Evolutionary conservation across 2,888 invertebrate species (phyloP), one percentile per base, ranked within the genome.

Genomic region (Argyresthia goedartella): DNA sequence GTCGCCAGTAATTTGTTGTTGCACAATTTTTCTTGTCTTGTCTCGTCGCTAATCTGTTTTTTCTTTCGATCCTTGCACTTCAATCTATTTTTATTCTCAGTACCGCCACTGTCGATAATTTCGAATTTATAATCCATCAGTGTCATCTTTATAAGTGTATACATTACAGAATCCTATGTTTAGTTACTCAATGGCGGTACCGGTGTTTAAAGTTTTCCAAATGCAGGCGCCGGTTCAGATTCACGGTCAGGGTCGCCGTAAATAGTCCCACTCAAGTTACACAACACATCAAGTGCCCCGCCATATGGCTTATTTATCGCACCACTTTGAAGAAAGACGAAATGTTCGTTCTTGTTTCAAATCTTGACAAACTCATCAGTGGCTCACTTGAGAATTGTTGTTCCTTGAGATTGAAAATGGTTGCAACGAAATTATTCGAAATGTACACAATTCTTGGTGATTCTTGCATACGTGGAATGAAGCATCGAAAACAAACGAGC

Each of bases 271-370:
- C 50, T 36, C 42, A 46, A 46, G 50, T 46, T 49, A 63, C 64
- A 63, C 62, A 66, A 72, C 78, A 78, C 62, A 67, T 71, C 78
- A 78, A 72, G 66, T 76, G 77, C 65, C 64, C 58, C 56, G 67
- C 76, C 81, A 80, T 72, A 73, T 81, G 81, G 75, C 69, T 70
- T 67, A 66, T 59, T 71, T 74, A 73, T 71, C 71, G 63, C 60
- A 63, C 63, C 69, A 73, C 74, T 77, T 74, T 65, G 71, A 69
- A 70, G 64, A 60, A 59, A 59, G 58, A 65, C 64, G 63, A 63
- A 63, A 63, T 59, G 56, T 15, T 60, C 59, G 59, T 61, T 59
- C 62, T 63, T 65, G 60, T 10, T 13, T 33, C 35, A n/a, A 11
- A 25, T 25, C n/a, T 16, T 33, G 11, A 33, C 33, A 11, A 45